Conservation (phyloP, 2,797 vertebrate species). For the Lerista edwardsae region DNA sequence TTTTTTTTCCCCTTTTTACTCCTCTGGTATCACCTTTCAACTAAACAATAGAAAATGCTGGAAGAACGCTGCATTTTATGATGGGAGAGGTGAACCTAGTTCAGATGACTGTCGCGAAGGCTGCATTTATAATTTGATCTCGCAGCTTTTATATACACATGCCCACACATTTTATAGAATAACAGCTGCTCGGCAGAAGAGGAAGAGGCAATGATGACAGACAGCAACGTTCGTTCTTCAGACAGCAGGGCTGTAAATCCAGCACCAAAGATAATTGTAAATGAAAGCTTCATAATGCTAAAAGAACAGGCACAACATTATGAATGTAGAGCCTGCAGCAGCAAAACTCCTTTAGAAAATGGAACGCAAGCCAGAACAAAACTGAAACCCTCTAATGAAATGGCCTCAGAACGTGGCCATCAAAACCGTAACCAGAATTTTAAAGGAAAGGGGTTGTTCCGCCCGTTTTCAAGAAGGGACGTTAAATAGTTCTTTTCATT, state of each 20-base stretch:
- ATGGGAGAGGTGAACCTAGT: background rate
- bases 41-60: background rate
- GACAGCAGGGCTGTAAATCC: slow-evolving; percentile 17
- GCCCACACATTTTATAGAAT: slow-evolving; percentile 26
- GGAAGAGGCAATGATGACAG: slow-evolving; percentile 16
- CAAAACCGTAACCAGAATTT: background rate
- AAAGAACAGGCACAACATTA: background rate
- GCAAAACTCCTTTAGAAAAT: background rate
- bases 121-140: background rate
- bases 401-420: background rate
- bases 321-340: background rate
- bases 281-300: slow-evolving; percentile 23
- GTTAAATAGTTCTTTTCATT: background rate
- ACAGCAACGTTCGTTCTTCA: slow-evolving; percentile 4
- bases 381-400: background rate
- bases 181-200: slow-evolving; percentile 2
- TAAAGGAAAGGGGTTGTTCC: background rate
- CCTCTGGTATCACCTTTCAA: background rate
- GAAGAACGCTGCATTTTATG: background rate
- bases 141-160: slow-evolving; percentile 8
- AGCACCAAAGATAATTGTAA: slow-evolving; percentile 3
- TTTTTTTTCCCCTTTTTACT: background rate
- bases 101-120: background rate
- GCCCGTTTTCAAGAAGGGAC: background rate
- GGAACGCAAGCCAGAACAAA: background rate